Evolutionary conservation across 2,888 invertebrate genomes (phyloP).

Genomic region (Agrotis segetum): DNA sequence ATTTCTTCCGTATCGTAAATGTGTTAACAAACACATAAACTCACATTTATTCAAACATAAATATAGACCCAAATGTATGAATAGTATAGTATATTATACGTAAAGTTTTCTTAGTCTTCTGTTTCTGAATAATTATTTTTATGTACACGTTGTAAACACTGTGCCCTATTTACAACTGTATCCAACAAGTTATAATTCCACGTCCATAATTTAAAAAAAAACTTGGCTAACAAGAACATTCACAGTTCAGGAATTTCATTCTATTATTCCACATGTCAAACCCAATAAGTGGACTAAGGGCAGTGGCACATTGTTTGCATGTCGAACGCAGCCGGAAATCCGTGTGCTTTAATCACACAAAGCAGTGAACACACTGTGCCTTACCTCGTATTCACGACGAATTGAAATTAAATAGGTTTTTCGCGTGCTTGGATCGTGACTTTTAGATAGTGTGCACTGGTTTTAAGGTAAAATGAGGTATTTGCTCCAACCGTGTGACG

Average conservation of each 20-base stretch:
- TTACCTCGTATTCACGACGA: conserved; percentile 29
- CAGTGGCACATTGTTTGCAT: conserved; percentile 61
- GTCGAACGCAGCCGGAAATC: conserved; percentile 65
- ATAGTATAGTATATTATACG: too few relatives aligned
- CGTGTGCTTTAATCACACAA: conserved; percentile 66
- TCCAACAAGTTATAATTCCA: background rate
- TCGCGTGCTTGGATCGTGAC: background rate
- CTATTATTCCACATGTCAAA: background rate
- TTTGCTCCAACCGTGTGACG: too few relatives aligned
- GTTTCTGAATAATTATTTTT: too few relatives aligned
- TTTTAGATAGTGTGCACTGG: conserved; percentile 9
- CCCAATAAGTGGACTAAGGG: background rate
- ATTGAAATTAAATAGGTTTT: conserved; percentile 47
- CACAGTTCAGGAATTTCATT: background rate
- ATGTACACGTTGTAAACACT: too few relatives aligned
- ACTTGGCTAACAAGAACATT: background rate
- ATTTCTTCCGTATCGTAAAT: too few relatives aligned
- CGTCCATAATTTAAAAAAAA: background rate
- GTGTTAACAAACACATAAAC: too few relatives aligned
- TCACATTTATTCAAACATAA: too few relatives aligned
- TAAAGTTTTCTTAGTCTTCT: too few relatives aligned
- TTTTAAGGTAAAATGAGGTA: too few relatives aligned
- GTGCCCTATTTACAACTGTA: background rate
- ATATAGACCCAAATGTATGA: too few relatives aligned
- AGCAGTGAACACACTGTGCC: conserved; percentile 49